Base-by-base conservation (phyloP, 2,888 invertebrate genomes). In the Caenorhabditis virilis region DNA sequence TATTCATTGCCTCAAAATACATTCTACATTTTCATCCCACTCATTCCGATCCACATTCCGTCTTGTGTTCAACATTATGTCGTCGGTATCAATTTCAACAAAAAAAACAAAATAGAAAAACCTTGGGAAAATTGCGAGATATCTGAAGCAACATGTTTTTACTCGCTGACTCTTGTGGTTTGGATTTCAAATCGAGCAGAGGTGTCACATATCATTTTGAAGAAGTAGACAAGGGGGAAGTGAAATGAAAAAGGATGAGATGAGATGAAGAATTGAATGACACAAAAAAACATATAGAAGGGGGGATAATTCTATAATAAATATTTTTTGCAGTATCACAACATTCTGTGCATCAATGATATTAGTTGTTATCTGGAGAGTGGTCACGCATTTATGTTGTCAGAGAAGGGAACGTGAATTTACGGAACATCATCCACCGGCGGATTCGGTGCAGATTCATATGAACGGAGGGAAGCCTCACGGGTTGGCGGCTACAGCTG, bases 381-480 rank as follows among this genome's bases (percentile, higher is more conserved):
- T 90, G 83, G 90, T 92, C 86, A 90, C 93, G 84, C 94, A 91
- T 88, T 87, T 94, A 82, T 95, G 92, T 62, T 83, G 79, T 61
- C 81, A 79, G 41, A 67, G 75, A 33, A 22, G 68, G 22, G 72
- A 82, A 50, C 60, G 77, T 15, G 77, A 80, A 13, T 69, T 65
- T 22, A 56, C 65, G 9, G 72, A 67, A 11, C 53, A 50, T 3
- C 23, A 38, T 1, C 47, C 46, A 22, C 52, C 39, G 11, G 59
- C 22, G 22, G 41, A 54, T 55, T 18, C 59, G 50, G 51, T 54
- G 2, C 48, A 45, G 16, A 51, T 67, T 38, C 62, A 58, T 22
- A 62, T 67, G 47, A 57, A 58, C 20, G 62, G 60, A 2, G 47
- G 48, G 13, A 63, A 63, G 27, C n/a, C n/a, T n/a, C 57, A 58